A percentile compares a stretch with the other conserved stretches of the same genome.
Conservation (phyloP, 2,113 vertebrate species). For the Phycodurus eques region DNA sequence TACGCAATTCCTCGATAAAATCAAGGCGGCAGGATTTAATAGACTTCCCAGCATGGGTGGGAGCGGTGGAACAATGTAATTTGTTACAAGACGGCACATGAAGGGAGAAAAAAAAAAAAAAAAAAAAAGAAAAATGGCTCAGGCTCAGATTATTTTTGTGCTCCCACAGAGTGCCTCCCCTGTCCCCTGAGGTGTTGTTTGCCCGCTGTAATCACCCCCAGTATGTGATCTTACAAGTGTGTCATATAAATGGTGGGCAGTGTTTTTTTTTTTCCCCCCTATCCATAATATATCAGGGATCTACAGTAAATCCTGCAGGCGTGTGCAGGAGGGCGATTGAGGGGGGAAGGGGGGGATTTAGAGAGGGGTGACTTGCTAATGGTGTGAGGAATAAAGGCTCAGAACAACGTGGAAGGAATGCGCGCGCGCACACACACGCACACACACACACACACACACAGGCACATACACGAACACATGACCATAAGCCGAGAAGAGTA, state of each 20-base stretch:
- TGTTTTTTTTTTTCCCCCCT: constrained; percentile 48
- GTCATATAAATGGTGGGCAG: constrained; percentile 65
- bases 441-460: constrained; percentile 35
- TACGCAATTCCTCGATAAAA: constrained; percentile 63
- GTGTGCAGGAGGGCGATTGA: constrained; percentile 48
- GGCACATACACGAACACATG: constrained; percentile 1
- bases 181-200: constrained; percentile 54
- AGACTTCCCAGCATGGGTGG: constrained; percentile 51
- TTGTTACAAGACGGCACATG: constrained; percentile 53
- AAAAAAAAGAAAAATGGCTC: constrained; percentile 36
- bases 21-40: constrained; percentile 62
- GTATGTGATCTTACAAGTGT: constrained; percentile 66
- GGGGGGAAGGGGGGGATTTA: constrained; percentile 8
- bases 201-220: constrained; percentile 63
- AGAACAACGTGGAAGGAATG: constrained; percentile 67
- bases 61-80: constrained; percentile 60
- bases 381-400: constrained; percentile 60
- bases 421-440: constrained; percentile 28
- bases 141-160: neutral
- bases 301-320: constrained; percentile 61
- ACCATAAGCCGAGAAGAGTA: constrained; percentile 19
- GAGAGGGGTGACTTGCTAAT: constrained; percentile 56
- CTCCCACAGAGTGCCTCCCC: neutral
- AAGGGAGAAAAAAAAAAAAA: constrained; percentile 1
- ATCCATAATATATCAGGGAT: constrained; percentile 73